Percentiles rank a stretch among this genome's conserved stretches.
phyloP scores from a whole-genome alignment of 2,797 vertebrate species.

The Poeciliopsis presidionis region DNA sequence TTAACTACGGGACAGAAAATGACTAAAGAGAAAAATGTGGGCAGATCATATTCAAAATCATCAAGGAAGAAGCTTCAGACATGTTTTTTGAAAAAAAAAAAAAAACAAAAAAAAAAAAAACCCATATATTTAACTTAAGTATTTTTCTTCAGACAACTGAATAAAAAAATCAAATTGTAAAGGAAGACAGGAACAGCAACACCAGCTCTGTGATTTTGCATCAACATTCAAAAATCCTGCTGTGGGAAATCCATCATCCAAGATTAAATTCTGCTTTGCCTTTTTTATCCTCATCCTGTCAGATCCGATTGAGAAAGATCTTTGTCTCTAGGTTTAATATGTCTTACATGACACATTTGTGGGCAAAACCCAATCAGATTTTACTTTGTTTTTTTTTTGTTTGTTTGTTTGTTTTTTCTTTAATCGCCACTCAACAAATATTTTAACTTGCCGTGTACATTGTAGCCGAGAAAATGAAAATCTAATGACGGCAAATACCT shows the following conservation, averaged over 20 bases:
- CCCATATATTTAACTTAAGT: neutral
- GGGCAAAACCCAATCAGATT: neutral
- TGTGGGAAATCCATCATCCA: conserved; percentile 51
- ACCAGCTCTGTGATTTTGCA: conserved; percentile 24
- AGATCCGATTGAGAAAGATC: conserved; percentile 41
- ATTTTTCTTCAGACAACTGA: conserved; percentile 3
- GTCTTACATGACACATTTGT: conserved; percentile 3
- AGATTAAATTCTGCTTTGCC: conserved; percentile 46
- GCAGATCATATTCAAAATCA: neutral
- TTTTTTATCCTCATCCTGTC: conserved; percentile 42
- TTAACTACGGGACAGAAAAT: neutral
- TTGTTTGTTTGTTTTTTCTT: neutral
- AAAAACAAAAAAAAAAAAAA: too few relatives aligned
- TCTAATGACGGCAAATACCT: neutral
- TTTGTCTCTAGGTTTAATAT: conserved; percentile 33
- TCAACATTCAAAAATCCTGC: conserved; percentile 26
- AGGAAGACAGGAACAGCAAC: conserved; percentile 16
- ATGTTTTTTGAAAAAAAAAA: too few relatives aligned
- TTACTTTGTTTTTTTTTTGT: neutral
- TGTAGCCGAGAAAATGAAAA: conserved; percentile 7
- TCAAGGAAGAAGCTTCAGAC: neutral
- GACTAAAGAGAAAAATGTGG: neutral
- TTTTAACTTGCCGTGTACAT: neutral
- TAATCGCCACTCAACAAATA: neutral
- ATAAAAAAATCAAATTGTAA: conserved; percentile 12